Evolutionary conservation across 2,888 invertebrate species (phyloP).

Genomic region (Nycteola revayana): DNA sequence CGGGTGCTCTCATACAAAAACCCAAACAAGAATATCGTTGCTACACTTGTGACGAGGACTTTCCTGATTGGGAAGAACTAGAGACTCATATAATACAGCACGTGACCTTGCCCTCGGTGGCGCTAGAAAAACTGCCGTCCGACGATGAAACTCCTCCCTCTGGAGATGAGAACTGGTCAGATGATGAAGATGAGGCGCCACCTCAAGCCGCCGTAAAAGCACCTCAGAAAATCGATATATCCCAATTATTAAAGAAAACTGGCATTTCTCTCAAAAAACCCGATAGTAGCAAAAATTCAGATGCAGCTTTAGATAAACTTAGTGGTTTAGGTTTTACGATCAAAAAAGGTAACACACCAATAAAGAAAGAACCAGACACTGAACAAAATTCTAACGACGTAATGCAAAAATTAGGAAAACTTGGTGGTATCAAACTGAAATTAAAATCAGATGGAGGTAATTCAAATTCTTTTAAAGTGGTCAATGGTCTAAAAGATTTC

Average conservation of each 20-base stretch:
- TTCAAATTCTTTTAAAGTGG: conserved; percentile 65
- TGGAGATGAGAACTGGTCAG: conserved; percentile 73
- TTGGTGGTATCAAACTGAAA: conserved; percentile 74
- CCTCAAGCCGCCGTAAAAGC: conserved; percentile 38
- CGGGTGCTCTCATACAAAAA: conserved; percentile 44
- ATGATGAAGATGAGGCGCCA: conserved; percentile 58
- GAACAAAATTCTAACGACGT: conserved; percentile 47
- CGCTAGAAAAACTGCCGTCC: conserved; percentile 75
- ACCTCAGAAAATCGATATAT: conserved; percentile 71
- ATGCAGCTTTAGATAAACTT: conserved; percentile 63
- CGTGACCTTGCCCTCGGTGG: conserved; percentile 78
- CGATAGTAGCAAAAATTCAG: conserved; percentile 46
- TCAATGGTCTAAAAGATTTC: conserved; percentile 72
- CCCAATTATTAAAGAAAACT: conserved; percentile 63
- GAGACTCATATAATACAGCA: conserved; percentile 80
- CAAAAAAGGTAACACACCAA: conserved; percentile 61
- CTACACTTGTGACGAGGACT: conserved; percentile 77
- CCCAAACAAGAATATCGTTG: conserved; percentile 71
- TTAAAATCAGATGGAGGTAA: conserved; percentile 69
- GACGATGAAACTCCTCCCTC: conserved; percentile 72
- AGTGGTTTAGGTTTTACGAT: conserved; percentile 73
- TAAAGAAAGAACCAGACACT: conserved; percentile 59
- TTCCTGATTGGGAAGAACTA: conserved; percentile 64
- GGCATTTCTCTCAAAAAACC: conserved; percentile 65
- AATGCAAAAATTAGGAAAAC: conserved; percentile 64